Conservation (phyloP, 2,113 vertebrate species). For the Gallinago paraguaiae region DNA sequence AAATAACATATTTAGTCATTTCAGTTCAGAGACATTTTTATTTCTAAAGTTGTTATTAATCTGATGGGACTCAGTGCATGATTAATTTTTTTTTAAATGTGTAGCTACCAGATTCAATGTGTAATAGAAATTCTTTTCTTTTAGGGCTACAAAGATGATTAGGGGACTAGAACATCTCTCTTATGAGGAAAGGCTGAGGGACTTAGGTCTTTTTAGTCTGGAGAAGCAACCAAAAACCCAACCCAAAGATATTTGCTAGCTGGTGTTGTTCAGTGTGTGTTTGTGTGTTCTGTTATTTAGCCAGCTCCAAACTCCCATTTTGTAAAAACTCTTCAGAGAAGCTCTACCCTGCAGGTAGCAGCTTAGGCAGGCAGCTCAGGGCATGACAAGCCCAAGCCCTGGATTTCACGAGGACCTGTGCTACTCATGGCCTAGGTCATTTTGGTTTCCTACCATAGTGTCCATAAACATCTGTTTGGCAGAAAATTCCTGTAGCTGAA, state of each 20-base stretch:
- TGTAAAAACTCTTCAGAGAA: not conserved
- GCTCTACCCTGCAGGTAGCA: not conserved
- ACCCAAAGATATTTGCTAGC: not conserved
- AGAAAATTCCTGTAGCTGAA: not conserved
- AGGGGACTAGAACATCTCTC: no score
- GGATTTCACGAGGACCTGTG: not conserved
- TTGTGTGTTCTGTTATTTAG: not conserved
- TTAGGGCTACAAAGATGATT: not conserved
- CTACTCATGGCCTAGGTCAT: rapidly evolving
- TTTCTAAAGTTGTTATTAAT: conserved; percentile 7
- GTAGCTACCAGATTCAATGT: not conserved
- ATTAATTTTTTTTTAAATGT: not conserved
- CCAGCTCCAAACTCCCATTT: not conserved
- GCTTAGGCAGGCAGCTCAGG: not conserved
- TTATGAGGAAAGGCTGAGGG: no score
- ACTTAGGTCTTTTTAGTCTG: no score
- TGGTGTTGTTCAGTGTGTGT: not conserved
- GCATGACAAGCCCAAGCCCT: not conserved
- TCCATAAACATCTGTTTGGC: not conserved
- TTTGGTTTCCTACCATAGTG: not conserved
- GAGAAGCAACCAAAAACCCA: not conserved
- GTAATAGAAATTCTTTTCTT: not conserved
- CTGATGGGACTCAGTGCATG: not conserved
- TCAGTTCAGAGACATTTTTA: not conserved
- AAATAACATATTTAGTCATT: not conserved